These are phyloP conservation scores for Sitophilus oryzae DNA, from an alignment of 1,140 invertebrate genomes.

Conservation along the genomic window DNA sequence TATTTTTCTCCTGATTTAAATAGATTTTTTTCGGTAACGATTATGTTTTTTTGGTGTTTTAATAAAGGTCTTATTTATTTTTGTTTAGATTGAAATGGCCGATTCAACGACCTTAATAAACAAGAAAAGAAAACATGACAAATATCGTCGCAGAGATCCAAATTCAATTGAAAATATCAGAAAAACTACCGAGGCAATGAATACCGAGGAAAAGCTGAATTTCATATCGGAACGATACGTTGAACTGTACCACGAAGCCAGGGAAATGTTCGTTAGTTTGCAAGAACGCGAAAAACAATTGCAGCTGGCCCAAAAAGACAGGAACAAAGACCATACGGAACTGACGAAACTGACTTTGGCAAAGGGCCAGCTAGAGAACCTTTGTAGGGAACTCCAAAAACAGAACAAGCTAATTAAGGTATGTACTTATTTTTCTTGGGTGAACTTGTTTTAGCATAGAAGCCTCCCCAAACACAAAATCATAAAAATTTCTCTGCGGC, in stretches of 20 bases:
- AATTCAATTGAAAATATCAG: conserved; percentile 33
- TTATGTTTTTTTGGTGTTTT: too few relatives aligned
- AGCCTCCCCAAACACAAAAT: too few relatives aligned
- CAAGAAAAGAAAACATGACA: conserved; percentile 33
- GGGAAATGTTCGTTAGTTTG: conserved; percentile 44
- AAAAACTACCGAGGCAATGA: conserved; percentile 15
- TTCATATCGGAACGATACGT: conserved; percentile 49
- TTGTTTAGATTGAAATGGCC: too few relatives aligned
- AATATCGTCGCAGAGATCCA: conserved; percentile 27
- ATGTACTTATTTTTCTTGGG: too few relatives aligned
- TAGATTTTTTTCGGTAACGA: too few relatives aligned
- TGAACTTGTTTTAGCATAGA: too few relatives aligned
- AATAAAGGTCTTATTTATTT: too few relatives aligned
- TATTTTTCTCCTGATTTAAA: too few relatives aligned
- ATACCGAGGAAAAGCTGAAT: conserved; percentile 25
- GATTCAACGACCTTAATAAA: not conserved
- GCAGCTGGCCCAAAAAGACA: conserved; percentile 62
- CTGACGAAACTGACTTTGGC: conserved; percentile 77
- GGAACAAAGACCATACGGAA: conserved; percentile 76
- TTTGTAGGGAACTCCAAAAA: conserved; percentile 84
- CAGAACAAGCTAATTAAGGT: conserved; percentile 86
- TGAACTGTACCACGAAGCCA: conserved; percentile 72
- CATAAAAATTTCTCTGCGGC: too few relatives aligned
- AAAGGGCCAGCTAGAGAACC: conserved; percentile 72
- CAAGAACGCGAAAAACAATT: conserved; percentile 63